phyloP scores from a whole-genome alignment of 2,888 invertebrate species.

The Eremobia ochroleuca region DNA sequence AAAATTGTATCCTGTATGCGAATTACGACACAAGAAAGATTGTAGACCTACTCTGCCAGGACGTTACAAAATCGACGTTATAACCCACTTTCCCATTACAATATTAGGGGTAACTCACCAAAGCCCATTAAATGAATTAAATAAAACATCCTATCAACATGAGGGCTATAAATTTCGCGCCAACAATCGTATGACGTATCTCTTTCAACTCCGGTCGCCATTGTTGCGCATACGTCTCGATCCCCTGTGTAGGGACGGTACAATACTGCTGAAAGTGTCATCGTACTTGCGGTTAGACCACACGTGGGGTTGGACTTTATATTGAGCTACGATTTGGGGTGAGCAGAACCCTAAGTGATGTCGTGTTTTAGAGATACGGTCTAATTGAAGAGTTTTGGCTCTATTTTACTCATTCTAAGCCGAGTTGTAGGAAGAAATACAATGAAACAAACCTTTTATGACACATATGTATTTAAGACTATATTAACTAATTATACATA shows the following conservation, averaged over 20 bases:
- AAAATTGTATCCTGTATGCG: no score
- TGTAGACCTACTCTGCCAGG: background rate
- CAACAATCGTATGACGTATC: conserved; percentile 66
- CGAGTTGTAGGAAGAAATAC: background rate
- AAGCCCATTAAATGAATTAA: conserved; percentile 63
- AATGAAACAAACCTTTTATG: background rate
- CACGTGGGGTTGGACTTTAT: conserved; percentile 63
- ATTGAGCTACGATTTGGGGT: conserved; percentile 42
- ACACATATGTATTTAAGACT: background rate
- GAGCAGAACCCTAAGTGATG: conserved; percentile 33
- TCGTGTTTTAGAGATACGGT: conserved; percentile 12
- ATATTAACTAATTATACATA: conserved; percentile 21
- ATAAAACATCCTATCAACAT: conserved; percentile 70
- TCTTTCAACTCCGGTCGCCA: conserved; percentile 56
- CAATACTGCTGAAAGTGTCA: conserved; percentile 58
- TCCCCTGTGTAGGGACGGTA: conserved; percentile 52
- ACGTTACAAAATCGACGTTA: background rate
- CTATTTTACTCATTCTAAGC: background rate
- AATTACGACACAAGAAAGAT: background rate
- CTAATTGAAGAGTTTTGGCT: conserved; percentile 5
- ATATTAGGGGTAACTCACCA: conserved; percentile 28
- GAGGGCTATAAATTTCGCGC: conserved; percentile 64
- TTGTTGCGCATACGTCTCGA: conserved; percentile 59
- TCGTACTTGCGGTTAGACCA: conserved; percentile 67
- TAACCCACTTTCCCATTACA: conserved; percentile 23